phyloP scores from a whole-genome alignment of 2,888 invertebrate species.

The Lissocephala sabroskyi region DNA sequence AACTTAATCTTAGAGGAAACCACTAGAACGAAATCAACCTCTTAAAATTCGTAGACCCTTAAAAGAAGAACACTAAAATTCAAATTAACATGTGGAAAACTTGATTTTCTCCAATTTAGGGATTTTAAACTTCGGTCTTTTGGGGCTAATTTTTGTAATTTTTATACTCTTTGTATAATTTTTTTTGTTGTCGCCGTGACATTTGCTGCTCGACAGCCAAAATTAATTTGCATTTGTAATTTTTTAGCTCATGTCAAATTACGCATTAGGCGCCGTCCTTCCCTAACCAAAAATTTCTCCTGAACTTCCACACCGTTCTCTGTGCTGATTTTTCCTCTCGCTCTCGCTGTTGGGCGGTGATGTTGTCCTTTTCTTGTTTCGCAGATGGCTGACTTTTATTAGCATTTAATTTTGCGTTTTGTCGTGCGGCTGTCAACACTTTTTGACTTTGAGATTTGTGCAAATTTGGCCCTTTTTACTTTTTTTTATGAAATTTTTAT shows the following conservation, averaged over 20 bases:
- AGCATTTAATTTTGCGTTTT: slow-evolving; percentile 49
- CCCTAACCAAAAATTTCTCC: too few relatives aligned
- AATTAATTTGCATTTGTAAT: slow-evolving; percentile 65
- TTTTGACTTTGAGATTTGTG: slow-evolving; percentile 23
- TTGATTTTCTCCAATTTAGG: too few relatives aligned
- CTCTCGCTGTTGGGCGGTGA: slow-evolving; percentile 25
- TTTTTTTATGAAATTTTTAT: slow-evolving; percentile 30
- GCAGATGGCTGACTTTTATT: slow-evolving; percentile 43
- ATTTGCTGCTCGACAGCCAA: slow-evolving; percentile 16
- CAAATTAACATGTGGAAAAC: background rate
- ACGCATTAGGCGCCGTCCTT: slow-evolving; percentile 34
- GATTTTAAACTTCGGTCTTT: slow-evolving; percentile 13
- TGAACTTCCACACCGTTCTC: background rate
- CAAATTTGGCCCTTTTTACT: background rate
- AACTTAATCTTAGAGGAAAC: too few relatives aligned
- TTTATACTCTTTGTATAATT: background rate
- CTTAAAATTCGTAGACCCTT: too few relatives aligned
- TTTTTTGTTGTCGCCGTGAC: too few relatives aligned
- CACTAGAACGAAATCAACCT: too few relatives aligned
- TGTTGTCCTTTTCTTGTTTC: slow-evolving; percentile 4
- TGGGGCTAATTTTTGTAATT: slow-evolving; percentile 2
- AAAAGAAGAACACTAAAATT: too few relatives aligned
- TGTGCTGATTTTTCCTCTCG: slow-evolving; percentile 7
- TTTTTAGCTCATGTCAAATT: slow-evolving; percentile 58
- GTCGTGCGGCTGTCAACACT: slow-evolving; percentile 39